These are phyloP conservation scores for Bombus soroeensis DNA, from an alignment of 1,140 invertebrate species.

Conservation along the genomic window DNA sequence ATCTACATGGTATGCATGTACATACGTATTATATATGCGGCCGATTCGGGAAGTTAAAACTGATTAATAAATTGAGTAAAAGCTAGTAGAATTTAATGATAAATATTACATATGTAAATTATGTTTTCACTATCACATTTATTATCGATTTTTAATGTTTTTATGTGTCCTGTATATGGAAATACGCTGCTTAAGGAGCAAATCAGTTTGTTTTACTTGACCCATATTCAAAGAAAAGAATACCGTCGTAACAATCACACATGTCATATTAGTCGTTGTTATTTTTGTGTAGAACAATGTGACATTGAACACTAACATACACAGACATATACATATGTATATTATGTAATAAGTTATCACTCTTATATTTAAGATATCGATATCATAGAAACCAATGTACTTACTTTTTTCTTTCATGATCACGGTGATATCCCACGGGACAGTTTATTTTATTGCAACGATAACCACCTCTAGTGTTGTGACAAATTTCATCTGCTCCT, in stretches of 20 bases:
- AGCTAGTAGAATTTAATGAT: too few relatives aligned
- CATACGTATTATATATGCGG: too few relatives aligned
- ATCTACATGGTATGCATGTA: too few relatives aligned
- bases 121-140: not conserved
- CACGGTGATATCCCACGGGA: conserved; percentile 90
- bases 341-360: too few relatives aligned
- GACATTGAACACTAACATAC: too few relatives aligned
- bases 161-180: too few relatives aligned
- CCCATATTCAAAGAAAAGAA: not conserved
- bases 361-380: not conserved
- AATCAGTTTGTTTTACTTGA: not conserved
- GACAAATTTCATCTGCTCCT: conserved; percentile 90
- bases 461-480: conserved; percentile 94
- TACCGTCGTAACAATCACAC: not conserved
- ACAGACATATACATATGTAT: too few relatives aligned
- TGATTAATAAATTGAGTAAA: too few relatives aligned
- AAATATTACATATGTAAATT: not conserved
- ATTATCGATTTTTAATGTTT: too few relatives aligned
- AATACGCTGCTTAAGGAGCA: not conserved
- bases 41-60: too few relatives aligned
- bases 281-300: too few relatives aligned
- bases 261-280: not conserved
- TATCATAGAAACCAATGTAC: conserved; percentile 37
- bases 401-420: conserved; percentile 90
- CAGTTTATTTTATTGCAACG: conserved; percentile 94